Base-by-base conservation (phyloP, 2,797 vertebrate species). In the Sciurus vulgaris region DNA sequence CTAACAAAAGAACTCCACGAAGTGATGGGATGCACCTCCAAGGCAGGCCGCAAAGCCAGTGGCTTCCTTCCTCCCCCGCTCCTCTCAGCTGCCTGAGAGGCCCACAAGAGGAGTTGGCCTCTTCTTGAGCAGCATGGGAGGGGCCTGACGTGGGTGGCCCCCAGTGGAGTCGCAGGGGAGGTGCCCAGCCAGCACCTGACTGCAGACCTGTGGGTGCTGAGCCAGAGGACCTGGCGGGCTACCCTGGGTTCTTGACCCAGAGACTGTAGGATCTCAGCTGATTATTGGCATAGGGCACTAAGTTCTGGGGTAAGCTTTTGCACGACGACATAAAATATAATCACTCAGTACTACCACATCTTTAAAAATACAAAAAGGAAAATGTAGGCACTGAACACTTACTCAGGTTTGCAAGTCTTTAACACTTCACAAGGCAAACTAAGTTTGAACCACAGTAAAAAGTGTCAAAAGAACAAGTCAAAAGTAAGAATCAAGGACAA, bases 381-480 rank as follows among this genome's bases (percentile, higher is more conserved):
- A 84, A 59, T 12, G 26, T 44, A 77, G 54, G 44, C 61, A 20
- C 13, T 72, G 41, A 88, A 85, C 51, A 41, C 28, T 79, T 2
- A 18, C 22, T 61, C 54, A 35, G 33, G 56, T 73, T 83, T 41
- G 28, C 51, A 51, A 76, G 35, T 59, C 72, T 95, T 79, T 76
- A 90, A 88, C 86, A 88, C 18, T 73, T 65, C 73, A 85, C 67
- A 81, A 63, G 93, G 79, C 84, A 93, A 87, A 90, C 26, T 72
- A 67, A 63, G 22, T 74, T 74, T 90, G 56, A 41, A 73, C 49
- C 28, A 78, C 51, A 82, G 76, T 26, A 22, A 78, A 30, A 78
- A 90, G 28, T 3, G 33, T 59, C 63, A 33, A 44, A 87, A 89
- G 65, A 79, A 85, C 54, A 84, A 87, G 35, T 9, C 54, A 79